Conservation (phyloP, 2,888 invertebrate species). For the Megastigmus dorsalis region DNA sequence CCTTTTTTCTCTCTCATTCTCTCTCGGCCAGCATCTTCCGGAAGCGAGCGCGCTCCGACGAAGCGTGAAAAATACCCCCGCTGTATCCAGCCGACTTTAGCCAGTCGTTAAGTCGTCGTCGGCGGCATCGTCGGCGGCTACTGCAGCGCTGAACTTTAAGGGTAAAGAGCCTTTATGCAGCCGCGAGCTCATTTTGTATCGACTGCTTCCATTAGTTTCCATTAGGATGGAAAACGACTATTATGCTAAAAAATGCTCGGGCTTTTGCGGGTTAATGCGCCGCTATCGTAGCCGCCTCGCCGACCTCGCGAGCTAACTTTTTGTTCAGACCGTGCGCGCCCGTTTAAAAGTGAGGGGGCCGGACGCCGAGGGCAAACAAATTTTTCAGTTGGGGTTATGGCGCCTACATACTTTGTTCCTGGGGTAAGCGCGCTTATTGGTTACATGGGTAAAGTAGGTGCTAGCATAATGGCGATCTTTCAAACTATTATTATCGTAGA, state of each 20-base stretch:
- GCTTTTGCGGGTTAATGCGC: too few relatives aligned
- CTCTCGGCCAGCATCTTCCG: slow-evolving; percentile 34
- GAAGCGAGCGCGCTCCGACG: slow-evolving; percentile 55
- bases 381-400: too few relatives aligned
- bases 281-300: too few relatives aligned
- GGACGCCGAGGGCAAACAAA: too few relatives aligned
- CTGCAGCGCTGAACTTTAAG: slow-evolving; percentile 11
- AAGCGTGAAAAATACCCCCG: slow-evolving; percentile 61
- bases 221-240: slow-evolving; percentile 20
- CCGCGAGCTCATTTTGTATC: slow-evolving; percentile 17
- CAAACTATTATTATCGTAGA: too few relatives aligned
- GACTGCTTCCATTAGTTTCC: slow-evolving; percentile 17
- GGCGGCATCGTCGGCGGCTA: background rate
- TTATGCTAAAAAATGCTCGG: background rate
- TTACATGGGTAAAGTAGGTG: too few relatives aligned
- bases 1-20: slow-evolving; percentile 27
- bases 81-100: slow-evolving; percentile 51
- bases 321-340: too few relatives aligned
- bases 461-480: too few relatives aligned
- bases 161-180: background rate
- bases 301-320: too few relatives aligned
- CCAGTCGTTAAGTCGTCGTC: slow-evolving; percentile 1
- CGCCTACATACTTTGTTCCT: too few relatives aligned
- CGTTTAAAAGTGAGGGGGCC: too few relatives aligned
- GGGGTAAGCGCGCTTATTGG: too few relatives aligned